Base-by-base conservation (phyloP, 2,113 vertebrate genomes). In the Seriola quinqueradiata region DNA sequence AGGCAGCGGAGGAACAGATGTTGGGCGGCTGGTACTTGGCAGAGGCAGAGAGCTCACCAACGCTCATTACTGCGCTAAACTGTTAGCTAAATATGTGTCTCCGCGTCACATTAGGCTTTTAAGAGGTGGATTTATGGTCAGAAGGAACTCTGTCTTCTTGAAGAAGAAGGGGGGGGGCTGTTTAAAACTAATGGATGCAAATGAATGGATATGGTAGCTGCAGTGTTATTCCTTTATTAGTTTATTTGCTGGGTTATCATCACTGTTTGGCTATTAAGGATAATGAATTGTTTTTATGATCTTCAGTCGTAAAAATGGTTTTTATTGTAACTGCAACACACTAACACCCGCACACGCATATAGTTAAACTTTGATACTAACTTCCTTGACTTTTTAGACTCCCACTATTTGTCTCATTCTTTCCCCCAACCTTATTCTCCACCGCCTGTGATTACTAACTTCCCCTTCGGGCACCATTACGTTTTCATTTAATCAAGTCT, bases 1-100 rank as follows among this genome's bases (percentile, higher is more conserved):
- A 50, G 42, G 84, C 83, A 38, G 83, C 48, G 4, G 67, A 71
- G 60, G 80, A 92, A 89, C 92, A 93, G 92, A 93, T 94, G 92
- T 86, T 82, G 81, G 77, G 73, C 23, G 78, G 82, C 77, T 90
- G 87, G 86, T 66, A 82, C 88, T 90, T 89, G 92, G 90, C 87
- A 91, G 81, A 79, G 78, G 66, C 21, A 52, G 28, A 81, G 77
- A 77, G 73, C 73, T 89, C 54, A 25, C 84, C 72, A 77, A 85
- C 34, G 70, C 89, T 92, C 90, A 92, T 92, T 90, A 77, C 82
- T 63, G 46, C 34, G 40, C 88, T 92, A 89, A 90, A 90, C 81
- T 91, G 83, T 85, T 90, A 75, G 82, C 88, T 87, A 86, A 90
- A 89, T 89, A 87, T 81, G 79, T 88, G 85, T 81, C 74, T 83